Evolutionary conservation across 2,113 vertebrate genomes (phyloP), one percentile per base, ranked within the genome.

Genomic region (Phyllopteryx taeniolatus): DNA sequence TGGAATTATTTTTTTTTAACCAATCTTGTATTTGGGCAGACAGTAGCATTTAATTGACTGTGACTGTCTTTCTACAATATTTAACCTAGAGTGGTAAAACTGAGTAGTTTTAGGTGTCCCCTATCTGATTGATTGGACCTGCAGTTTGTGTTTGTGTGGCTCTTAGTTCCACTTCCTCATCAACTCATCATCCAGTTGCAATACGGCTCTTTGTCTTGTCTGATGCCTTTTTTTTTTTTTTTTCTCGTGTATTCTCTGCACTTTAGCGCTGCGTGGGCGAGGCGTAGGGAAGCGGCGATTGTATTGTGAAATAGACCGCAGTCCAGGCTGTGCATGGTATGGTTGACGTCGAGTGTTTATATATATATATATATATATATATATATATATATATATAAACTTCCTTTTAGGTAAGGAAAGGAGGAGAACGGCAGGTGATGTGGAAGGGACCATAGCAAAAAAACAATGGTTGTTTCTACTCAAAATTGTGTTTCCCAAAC

Each of bases 251-350:
- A 88, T 92, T 89, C 88, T 94, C 92, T 92, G 93, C 93, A 93
- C 93, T 94, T 94, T 94, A 94, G 89, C 87, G 88, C 91, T 90
- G 90, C 87, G 90, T 90, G 85, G 89, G 76, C 85, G 86, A 86
- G 81, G 89, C 85, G 78, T 77, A 77, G 82, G 86, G 86, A 84
- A 78, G 77, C 73, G 78, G 74, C 74, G 80, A 75, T 87, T 83
- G 88, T 79, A 85, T 90, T 89, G 86, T 90, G 85, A 78, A 84
- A 71, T 72, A 54, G 77, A 79, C 81, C 80, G 83, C 75, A 74
- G 86, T 79, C 72, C 63, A 33, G 78, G 79, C 83, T 84, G 87
- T 75, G 69, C 64, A 73, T 56, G 59, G 70, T 72, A 67, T 72
- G 80, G 60, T 73, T 81, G 75, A 73, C 71, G 71, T 57, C 27